A percentile compares a stretch with the other conserved stretches of the same genome.
These are phyloP conservation scores for Myrmecophaga tridactyla DNA, from an alignment of 2,113 vertebrate species.

Conservation along the genomic window DNA sequence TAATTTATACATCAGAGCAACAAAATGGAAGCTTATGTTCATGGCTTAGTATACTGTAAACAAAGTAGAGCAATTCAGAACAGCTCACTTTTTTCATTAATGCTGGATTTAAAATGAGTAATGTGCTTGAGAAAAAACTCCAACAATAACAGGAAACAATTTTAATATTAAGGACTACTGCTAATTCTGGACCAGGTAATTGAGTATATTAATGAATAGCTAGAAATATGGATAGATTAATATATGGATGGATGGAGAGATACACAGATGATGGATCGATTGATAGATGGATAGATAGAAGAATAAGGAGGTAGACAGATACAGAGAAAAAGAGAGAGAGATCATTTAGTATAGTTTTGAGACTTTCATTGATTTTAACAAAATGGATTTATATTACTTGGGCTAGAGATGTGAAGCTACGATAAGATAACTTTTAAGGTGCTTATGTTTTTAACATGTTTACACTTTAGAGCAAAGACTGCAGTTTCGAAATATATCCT, in stretches of 20 bases:
- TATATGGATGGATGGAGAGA: neutral
- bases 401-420: neutral
- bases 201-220: neutral
- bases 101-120: neutral
- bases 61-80: neutral
- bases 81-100: neutral
- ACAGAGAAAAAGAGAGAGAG: neutral
- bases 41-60: neutral
- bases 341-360: neutral
- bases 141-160: neutral
- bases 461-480: neutral
- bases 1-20: neutral
- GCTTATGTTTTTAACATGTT: neutral
- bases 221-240: neutral
- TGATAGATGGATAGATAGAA: too few species aligned
- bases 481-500: neutral
- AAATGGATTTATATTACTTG: neutral
- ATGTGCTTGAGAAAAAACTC: neutral
- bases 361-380: neutral
- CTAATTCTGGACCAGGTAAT: neutral
- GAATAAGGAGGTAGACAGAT: neutral
- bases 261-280: neutral
- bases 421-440: neutral
- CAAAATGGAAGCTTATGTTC: neutral
- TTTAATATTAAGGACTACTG: neutral